phyloP scores from a whole-genome alignment of 2,888 invertebrate species.

The Leucophora obtusa region DNA sequence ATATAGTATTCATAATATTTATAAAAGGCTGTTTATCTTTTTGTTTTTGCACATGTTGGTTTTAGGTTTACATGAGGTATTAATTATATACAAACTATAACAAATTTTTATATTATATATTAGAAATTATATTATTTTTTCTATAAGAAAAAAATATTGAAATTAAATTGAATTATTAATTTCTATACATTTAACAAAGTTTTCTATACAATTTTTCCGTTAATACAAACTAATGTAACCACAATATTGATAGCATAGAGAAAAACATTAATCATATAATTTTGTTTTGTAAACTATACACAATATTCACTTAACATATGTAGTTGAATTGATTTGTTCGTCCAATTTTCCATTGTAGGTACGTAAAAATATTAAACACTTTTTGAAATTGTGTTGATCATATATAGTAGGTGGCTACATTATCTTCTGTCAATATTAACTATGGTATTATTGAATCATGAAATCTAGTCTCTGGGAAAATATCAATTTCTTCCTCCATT shows the following conservation, averaged over 20 bases:
- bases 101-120: slow-evolving; percentile 29
- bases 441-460: slow-evolving; percentile 75
- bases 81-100: slow-evolving; percentile 53
- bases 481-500: slow-evolving; percentile 77
- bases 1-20: slow-evolving; percentile 14
- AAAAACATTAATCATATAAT: too few species aligned
- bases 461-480: slow-evolving; percentile 76
- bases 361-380: slow-evolving; percentile 17
- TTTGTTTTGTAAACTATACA: too few species aligned
- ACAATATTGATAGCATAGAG: not conserved
- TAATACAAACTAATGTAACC: too few species aligned
- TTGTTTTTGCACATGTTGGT: slow-evolving; percentile 59
- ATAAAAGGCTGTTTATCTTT: slow-evolving; percentile 41
- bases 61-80: slow-evolving; percentile 60
- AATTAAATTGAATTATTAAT: slow-evolving; percentile 28
- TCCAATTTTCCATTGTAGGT: not conserved
- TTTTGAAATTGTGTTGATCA: slow-evolving; percentile 61
- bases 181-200: not conserved
- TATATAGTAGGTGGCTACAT: slow-evolving; percentile 75
- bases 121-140: slow-evolving; percentile 25
- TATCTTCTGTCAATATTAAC: slow-evolving; percentile 75
- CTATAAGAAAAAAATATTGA: slow-evolving; percentile 53
- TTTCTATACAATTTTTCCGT: too few species aligned
- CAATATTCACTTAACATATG: not conserved
- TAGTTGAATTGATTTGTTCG: not conserved